phyloP scores from a whole-genome alignment of 1,140 invertebrate genomes.

The Diorhabda carinulata region DNA sequence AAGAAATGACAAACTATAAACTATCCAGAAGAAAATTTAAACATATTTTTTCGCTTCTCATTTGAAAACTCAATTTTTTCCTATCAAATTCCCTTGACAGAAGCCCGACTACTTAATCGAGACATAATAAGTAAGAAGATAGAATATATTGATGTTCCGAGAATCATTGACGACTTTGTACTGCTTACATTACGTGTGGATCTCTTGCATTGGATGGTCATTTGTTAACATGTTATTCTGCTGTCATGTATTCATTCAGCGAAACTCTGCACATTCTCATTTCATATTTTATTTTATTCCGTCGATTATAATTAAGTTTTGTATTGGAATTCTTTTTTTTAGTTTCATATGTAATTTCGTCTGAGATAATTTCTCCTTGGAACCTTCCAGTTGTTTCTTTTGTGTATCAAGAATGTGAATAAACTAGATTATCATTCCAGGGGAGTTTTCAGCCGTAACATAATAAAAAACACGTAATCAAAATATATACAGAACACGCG shows the following conservation, averaged over 20 bases:
- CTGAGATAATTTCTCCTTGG: neutral
- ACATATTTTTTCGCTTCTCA: no score
- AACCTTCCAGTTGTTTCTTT: neutral
- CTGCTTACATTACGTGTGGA: slow-evolving; percentile 1
- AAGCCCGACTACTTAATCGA: neutral
- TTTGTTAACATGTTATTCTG: neutral
- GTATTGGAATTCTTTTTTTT: slow-evolving; percentile 10
- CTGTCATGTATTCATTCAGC: neutral
- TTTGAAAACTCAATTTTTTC: no score
- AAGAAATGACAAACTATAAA: no score
- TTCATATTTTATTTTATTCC: slow-evolving; percentile 12
- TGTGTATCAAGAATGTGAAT: no score
- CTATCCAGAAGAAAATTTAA: no score
- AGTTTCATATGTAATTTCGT: neutral
- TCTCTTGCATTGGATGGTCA: neutral
- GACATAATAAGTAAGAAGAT: neutral
- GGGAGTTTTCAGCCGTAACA: no score
- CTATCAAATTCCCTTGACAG: no score
- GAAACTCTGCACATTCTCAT: slow-evolving; percentile 8
- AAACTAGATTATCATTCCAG: no score
- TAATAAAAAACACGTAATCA: no score
- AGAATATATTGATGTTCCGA: neutral
- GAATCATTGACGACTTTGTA: neutral
- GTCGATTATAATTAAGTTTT: slow-evolving; percentile 21
- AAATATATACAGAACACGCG: no score